A percentile compares a stretch with the other conserved stretches of the same genome.
phyloP scores from a whole-genome alignment of 2,113 vertebrate species.

The Cyanoderma ruficeps region DNA sequence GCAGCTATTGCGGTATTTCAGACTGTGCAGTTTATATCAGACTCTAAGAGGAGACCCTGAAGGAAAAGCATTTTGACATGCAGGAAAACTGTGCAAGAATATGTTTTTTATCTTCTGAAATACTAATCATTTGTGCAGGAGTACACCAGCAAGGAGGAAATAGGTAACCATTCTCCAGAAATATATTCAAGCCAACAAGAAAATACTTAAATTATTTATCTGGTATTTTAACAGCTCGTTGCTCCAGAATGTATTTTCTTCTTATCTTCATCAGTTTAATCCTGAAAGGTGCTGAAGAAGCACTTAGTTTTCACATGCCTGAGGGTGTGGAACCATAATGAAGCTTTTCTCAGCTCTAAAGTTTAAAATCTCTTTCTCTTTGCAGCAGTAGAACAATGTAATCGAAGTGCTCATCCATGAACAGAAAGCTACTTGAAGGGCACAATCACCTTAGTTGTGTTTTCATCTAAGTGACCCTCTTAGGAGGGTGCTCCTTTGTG shows the following conservation, averaged over 20 bases:
- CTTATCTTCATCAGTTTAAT: neutral
- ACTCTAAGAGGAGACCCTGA: neutral
- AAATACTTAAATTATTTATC: neutral
- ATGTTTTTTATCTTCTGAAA: neutral
- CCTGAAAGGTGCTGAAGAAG: neutral
- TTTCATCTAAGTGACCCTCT: neutral
- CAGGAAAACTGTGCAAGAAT: neutral
- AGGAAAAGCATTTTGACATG: neutral
- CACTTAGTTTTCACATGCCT: neutral
- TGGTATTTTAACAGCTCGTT: neutral
- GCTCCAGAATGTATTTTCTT: neutral
- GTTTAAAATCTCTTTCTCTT: neutral
- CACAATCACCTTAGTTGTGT: rapidly evolving
- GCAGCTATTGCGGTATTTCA: neutral
- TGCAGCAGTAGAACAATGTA: neutral
- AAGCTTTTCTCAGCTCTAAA: neutral
- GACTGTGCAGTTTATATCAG: neutral
- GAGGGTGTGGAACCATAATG: neutral
- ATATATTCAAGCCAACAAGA: neutral
- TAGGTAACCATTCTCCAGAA: neutral
- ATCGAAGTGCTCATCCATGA: neutral
- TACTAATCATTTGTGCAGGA: neutral
- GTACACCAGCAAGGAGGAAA: neutral
- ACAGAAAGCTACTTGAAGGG: neutral
- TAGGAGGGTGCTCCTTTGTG: neutral